These are phyloP conservation scores for Drosophila melanosoma DNA, from an alignment of 2,888 invertebrate genomes.

Conservation along the genomic window DNA sequence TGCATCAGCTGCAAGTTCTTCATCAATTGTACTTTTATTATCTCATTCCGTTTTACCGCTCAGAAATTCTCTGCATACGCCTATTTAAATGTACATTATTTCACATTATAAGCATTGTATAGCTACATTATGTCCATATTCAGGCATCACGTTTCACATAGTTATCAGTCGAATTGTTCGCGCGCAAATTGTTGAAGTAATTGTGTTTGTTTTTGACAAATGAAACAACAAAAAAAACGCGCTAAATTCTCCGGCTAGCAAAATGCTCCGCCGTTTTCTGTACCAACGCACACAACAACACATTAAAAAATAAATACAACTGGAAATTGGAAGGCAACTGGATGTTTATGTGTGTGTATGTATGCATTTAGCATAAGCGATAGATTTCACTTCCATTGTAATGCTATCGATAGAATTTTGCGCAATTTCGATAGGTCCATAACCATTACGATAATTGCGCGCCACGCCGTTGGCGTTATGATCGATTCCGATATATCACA, in stretches of 20 bases:
- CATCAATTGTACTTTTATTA: neutral
- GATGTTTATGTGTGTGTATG: conserved; percentile 63
- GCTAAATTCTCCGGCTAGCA: conserved; percentile 70
- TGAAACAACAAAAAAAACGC: conserved; percentile 57
- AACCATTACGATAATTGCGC: conserved; percentile 6
- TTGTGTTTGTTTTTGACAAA: conserved; percentile 9
- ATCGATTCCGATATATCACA: conserved; percentile 3
- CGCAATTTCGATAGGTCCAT: conserved; percentile 45
- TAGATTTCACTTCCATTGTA: conserved; percentile 27
- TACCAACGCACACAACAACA: conserved; percentile 73
- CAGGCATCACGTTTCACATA: conserved; percentile 30
- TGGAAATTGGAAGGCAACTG: conserved; percentile 64
- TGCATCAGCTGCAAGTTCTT: conserved; percentile 27
- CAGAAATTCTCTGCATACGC: conserved; percentile 14
- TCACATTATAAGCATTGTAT: conserved; percentile 15
- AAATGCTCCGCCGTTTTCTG: conserved; percentile 64
- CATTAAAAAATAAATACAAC: conserved; percentile 82
- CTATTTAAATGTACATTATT: conserved; percentile 12
- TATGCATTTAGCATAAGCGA: conserved; percentile 51
- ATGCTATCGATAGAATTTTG: conserved; percentile 49
- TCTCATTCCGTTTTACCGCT: conserved; percentile 23
- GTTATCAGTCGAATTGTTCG: conserved; percentile 15
- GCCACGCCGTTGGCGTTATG: neutral
- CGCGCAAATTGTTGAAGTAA: conserved; percentile 22
- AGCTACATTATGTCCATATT: conserved; percentile 16